Conservation (phyloP, 2,113 vertebrate genomes). For the Zeus faber region DNA sequence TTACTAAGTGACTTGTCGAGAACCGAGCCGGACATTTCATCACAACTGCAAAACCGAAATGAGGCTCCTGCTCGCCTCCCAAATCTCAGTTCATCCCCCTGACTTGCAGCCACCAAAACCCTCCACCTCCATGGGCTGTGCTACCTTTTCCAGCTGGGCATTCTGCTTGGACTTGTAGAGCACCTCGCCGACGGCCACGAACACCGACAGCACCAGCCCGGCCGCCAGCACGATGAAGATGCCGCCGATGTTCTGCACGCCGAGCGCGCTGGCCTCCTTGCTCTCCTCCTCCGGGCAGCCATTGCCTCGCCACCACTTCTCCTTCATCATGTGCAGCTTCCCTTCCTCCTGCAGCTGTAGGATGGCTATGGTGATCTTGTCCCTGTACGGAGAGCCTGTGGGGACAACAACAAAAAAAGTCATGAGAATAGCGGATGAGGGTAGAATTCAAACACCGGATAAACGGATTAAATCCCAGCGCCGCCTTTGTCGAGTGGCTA, state of each 20-base stretch:
- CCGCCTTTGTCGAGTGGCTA: constrained; percentile 13
- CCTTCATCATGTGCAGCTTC: constrained; percentile 99
- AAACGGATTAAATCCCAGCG: constrained; percentile 6
- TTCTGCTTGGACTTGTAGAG: constrained; percentile 99
- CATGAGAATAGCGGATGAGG: constrained; percentile 7
- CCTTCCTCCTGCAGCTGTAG: constrained; percentile 97
- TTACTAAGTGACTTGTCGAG: too few species aligned
- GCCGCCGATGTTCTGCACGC: constrained; percentile 96
- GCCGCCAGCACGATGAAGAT: constrained; percentile 98
- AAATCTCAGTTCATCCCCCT: too few species aligned
- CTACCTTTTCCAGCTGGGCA: constrained; percentile 97
- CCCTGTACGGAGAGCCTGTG: constrained; percentile 92
- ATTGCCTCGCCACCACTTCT: constrained; percentile 98
- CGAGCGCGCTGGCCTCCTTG: constrained; percentile 96
- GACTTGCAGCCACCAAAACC: too few species aligned
- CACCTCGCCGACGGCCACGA: constrained; percentile 97
- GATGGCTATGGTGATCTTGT: constrained; percentile 98
- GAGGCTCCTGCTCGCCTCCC: too few species aligned
- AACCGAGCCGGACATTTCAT: too few species aligned
- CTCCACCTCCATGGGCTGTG: not conserved
- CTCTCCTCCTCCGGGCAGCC: constrained; percentile 97
- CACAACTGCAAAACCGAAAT: too few species aligned
- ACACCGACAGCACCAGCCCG: constrained; percentile 94
- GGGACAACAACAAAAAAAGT: constrained; percentile 18
- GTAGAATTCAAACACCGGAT: not conserved